These are phyloP conservation scores for Basileuterus tristriatus DNA, from an alignment of 2,797 vertebrate species.

Conservation along the genomic window DNA sequence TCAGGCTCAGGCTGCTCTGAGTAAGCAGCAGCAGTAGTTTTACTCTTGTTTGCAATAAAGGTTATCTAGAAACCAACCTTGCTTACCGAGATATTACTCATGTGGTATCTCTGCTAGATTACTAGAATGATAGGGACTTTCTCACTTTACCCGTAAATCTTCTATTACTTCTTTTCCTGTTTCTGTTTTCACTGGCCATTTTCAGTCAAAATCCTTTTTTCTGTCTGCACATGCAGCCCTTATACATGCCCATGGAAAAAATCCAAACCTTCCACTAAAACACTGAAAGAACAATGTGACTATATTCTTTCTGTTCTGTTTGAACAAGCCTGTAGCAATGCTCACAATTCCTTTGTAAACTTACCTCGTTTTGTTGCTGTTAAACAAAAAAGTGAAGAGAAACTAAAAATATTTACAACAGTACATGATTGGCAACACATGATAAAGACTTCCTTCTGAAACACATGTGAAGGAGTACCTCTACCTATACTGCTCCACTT, in stretches of 20 bases:
- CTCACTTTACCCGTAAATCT: background rate
- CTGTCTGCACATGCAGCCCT: background rate
- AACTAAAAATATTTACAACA: background rate
- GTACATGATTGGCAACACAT: background rate
- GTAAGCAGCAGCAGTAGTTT: background rate
- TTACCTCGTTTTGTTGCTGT: background rate
- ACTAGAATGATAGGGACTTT: background rate
- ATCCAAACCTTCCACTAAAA: background rate
- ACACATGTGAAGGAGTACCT: background rate
- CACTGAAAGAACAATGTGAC: background rate
- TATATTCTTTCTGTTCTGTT: background rate
- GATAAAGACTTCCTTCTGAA: slow-evolving; percentile 13
- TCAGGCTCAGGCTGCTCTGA: background rate
- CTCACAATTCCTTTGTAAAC: background rate
- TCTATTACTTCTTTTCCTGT: background rate
- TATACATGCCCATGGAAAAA: background rate
- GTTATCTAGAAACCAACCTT: slow-evolving; percentile 6
- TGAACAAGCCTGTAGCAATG: background rate
- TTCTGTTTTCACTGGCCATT: background rate
- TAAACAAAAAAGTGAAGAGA: background rate
- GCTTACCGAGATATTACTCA: background rate
- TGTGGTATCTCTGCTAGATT: slow-evolving; percentile 1
- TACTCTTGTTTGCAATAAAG: background rate
- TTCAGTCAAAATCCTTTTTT: background rate
- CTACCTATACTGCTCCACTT: background rate